Percentiles rank a stretch among this genome's conserved stretches.
These are phyloP conservation scores for Cromileptes altivelis DNA, from an alignment of 2,113 vertebrate species.

Conservation along the genomic window DNA sequence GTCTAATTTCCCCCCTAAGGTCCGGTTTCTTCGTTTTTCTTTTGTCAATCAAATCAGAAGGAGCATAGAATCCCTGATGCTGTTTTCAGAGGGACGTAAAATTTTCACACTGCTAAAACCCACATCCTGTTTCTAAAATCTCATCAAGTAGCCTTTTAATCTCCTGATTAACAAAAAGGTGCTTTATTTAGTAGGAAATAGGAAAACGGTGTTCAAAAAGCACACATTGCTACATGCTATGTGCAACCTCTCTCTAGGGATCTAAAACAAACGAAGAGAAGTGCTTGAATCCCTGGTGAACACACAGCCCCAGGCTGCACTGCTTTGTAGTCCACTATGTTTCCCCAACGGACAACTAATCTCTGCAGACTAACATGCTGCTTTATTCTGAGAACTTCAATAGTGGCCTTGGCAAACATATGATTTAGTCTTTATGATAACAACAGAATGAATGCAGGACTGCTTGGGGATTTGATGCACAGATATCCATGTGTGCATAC, in stretches of 20 bases:
- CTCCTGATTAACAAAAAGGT: slow-evolving; percentile 48
- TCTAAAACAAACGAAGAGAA: slow-evolving; percentile 77
- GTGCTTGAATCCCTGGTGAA: slow-evolving; percentile 73
- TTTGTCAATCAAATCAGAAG: slow-evolving; percentile 64
- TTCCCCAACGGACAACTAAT: slow-evolving; percentile 71
- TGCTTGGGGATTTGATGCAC: slow-evolving; percentile 43
- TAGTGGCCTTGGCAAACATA: slow-evolving; percentile 66
- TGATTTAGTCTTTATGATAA: slow-evolving; percentile 65
- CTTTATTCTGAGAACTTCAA: slow-evolving; percentile 73
- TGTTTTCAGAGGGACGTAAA: slow-evolving; percentile 35
- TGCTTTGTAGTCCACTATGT: slow-evolving; percentile 74
- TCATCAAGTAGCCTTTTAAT: slow-evolving; percentile 42
- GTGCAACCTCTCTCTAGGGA: slow-evolving; percentile 66
- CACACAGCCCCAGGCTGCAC: slow-evolving; percentile 71
- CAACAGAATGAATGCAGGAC: slow-evolving; percentile 44
- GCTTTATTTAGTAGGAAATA: slow-evolving; percentile 68
- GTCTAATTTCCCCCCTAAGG: slow-evolving; percentile 79
- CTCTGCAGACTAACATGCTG: slow-evolving; percentile 68
- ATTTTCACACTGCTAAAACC: slow-evolving; percentile 25
- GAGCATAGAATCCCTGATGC: slow-evolving; percentile 26
- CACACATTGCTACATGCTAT: slow-evolving; percentile 52
- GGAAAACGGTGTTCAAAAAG: slow-evolving; percentile 65
- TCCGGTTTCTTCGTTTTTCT: slow-evolving; percentile 46
- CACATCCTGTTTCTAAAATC: slow-evolving; percentile 27
- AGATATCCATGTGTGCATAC: slow-evolving; percentile 18